A percentile compares a stretch with the other conserved stretches of the same genome.
These are phyloP conservation scores for Phallusia fumigata DNA, from an alignment of 23 tunicate genomes.

Conservation along the genomic window DNA sequence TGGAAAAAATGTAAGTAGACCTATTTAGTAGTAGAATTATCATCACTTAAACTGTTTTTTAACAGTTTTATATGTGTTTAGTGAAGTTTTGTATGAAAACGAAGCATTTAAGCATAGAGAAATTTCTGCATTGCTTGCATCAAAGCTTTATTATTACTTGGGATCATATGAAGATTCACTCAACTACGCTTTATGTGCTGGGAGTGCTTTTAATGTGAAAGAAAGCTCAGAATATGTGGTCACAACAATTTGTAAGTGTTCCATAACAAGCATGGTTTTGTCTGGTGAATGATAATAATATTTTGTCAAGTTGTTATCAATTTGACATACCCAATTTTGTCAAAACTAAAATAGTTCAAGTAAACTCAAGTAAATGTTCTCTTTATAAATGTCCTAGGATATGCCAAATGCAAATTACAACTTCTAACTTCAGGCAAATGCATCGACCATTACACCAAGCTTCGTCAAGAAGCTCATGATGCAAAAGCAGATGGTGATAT, in stretches of 20 bases:
- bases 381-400: too few species aligned
- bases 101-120: slow-evolving; percentile 86
- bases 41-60: not conserved
- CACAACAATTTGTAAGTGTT: slow-evolving; percentile 82
- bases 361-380: not conserved
- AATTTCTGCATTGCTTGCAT: slow-evolving; percentile 90
- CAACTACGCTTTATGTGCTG: slow-evolving; percentile 90
- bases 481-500: slow-evolving; percentile 61
- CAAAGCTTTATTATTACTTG: slow-evolving; percentile 95
- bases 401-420: too few species aligned
- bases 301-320: not conserved
- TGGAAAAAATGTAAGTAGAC: slow-evolving; percentile 86
- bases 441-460: slow-evolving; percentile 92
- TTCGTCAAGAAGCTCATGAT: slow-evolving; percentile 67
- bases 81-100: slow-evolving; percentile 86
- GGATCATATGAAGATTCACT: slow-evolving; percentile 90
- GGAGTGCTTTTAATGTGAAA: slow-evolving; percentile 67
- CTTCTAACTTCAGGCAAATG: slow-evolving; percentile 87
- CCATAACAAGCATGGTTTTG: too few species aligned
- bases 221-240: slow-evolving; percentile 90
- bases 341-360: not conserved
- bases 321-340: too few species aligned
- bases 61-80: not conserved
- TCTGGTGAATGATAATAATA: not conserved
- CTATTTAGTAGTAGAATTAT: not conserved